These are phyloP conservation scores for Enteromius anoplus DNA, from an alignment of 2,797 vertebrate species.

Conservation along the genomic window DNA sequence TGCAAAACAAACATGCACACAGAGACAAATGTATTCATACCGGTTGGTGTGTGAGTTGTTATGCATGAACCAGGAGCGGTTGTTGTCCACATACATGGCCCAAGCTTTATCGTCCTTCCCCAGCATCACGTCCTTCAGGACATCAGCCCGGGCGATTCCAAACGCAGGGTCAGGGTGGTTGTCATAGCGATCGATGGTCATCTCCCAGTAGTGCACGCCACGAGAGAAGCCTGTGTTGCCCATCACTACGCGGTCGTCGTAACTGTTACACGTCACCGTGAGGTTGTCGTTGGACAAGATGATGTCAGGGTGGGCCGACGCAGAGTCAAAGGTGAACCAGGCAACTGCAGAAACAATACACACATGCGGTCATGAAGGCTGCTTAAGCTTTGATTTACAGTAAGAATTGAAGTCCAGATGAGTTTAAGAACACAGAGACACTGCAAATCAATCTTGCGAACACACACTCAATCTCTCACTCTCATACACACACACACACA, in stretches of 20 bases:
- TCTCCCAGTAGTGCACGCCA: constrained; percentile 97
- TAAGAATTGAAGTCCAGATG: constrained; percentile 12
- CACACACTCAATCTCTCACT: background rate
- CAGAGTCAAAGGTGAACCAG: constrained; percentile 95
- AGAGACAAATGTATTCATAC: constrained; percentile 67
- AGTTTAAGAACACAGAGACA: constrained; percentile 36
- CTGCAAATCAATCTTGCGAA: background rate
- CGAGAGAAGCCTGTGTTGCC: constrained; percentile 93
- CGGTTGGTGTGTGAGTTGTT: constrained; percentile 99
- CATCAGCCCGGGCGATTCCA: constrained; percentile 89
- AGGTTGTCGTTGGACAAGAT: constrained; percentile 98
- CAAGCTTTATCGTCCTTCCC: constrained; percentile 98
- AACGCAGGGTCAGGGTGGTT: constrained; percentile 98
- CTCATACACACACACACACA: constrained; percentile 10
- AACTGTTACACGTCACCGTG: constrained; percentile 97
- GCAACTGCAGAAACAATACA: constrained; percentile 80
- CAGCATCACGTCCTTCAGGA: constrained; percentile 96
- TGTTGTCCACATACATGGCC: constrained; percentile 99
- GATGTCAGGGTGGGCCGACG: constrained; percentile 94
- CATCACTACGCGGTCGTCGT: constrained; percentile 95
- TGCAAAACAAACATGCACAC: background rate
- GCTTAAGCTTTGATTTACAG: background rate
- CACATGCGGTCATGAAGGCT: constrained; percentile 13
- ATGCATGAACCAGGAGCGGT: constrained; percentile 99
- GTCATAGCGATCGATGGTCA: constrained; percentile 94